phyloP scores from a whole-genome alignment of 2,888 invertebrate genomes.

The Mimachlamys varia region DNA sequence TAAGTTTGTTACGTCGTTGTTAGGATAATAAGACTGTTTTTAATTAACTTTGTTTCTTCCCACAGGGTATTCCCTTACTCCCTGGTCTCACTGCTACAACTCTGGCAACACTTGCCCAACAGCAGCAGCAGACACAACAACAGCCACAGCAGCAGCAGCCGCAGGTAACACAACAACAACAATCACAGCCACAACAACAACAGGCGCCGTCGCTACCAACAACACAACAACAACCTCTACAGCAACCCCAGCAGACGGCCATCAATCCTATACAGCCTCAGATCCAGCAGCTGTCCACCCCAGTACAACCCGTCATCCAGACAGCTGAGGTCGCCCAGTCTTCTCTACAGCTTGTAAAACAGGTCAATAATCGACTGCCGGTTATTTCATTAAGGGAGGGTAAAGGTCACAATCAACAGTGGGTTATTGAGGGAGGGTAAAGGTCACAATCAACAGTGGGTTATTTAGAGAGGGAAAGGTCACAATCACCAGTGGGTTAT shows the following conservation, averaged over 20 bases:
- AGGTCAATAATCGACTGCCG: background rate
- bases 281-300: constrained; percentile 42
- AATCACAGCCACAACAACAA: constrained; percentile 57
- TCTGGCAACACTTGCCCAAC: constrained; percentile 45
- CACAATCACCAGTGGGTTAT: too few relatives aligned
- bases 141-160: constrained; percentile 59
- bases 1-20: too few relatives aligned
- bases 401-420: too few relatives aligned
- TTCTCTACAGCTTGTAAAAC: background rate
- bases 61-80: constrained; percentile 47
- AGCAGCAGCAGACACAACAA: constrained; percentile 51
- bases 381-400: too few relatives aligned
- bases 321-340: background rate
- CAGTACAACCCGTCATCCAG: background rate
- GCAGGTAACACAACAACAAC: constrained; percentile 65
- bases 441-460: too few relatives aligned
- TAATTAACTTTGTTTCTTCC: background rate
- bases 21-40: too few relatives aligned
- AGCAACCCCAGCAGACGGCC: constrained; percentile 45
- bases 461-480: too few relatives aligned
- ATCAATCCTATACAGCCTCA: constrained; percentile 48
- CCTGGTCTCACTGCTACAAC: constrained; percentile 49
- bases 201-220: constrained; percentile 36
- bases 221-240: constrained; percentile 54
- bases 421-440: too few relatives aligned